Percentiles rank a stretch among this genome's conserved stretches.
Evolutionary conservation across 2,113 vertebrate genomes (phyloP).

Genomic region (Gallinago jamesoni): DNA sequence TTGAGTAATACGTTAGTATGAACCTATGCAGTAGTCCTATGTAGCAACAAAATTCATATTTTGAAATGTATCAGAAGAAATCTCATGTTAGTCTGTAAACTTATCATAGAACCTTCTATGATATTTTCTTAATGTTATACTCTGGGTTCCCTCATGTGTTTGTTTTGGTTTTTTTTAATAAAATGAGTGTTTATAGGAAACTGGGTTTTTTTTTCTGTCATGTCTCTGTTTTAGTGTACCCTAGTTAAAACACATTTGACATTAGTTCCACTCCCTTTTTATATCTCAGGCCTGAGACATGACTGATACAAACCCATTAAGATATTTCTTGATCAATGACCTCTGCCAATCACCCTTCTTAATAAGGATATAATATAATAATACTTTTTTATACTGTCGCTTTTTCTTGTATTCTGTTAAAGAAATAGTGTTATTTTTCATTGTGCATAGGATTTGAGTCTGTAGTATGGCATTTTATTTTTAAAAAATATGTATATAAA

Average conservation of each 20-base stretch:
- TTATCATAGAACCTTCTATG: background rate
- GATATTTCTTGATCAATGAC: background rate
- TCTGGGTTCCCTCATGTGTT: background rate
- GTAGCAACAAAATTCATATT: background rate
- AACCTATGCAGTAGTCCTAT: background rate
- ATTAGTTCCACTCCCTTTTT: background rate
- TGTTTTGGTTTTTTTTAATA: background rate
- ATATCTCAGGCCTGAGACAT: background rate
- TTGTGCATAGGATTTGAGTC: background rate
- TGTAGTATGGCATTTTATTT: background rate
- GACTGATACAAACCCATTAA: background rate
- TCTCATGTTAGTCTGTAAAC: background rate
- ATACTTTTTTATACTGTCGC: background rate
- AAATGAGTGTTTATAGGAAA: background rate
- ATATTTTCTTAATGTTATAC: background rate
- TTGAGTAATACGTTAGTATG: background rate
- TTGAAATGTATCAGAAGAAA: background rate
- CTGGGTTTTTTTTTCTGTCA: rapidly evolving
- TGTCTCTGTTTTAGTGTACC: background rate
- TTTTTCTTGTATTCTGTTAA: background rate
- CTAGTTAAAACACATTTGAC: background rate
- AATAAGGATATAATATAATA: too few relatives aligned
- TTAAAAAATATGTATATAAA: background rate
- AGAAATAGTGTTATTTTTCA: background rate
- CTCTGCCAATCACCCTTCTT: background rate